phyloP scores from a whole-genome alignment of 2,888 invertebrate species.

The Marasmarcha lunaedactyla region DNA sequence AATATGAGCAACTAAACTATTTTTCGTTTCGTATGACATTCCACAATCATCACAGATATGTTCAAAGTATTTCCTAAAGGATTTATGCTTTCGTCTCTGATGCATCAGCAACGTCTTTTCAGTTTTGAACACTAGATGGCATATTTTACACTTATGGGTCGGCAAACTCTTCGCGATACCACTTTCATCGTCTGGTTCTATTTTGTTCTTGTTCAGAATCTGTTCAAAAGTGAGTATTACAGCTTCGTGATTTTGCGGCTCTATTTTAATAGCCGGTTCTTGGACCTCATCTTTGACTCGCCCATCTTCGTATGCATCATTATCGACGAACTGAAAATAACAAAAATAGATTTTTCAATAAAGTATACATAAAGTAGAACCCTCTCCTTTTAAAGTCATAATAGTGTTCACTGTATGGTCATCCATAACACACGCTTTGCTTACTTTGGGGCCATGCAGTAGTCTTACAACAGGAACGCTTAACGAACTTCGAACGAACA shows the following conservation, averaged over 20 bases:
- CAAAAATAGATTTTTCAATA: too few species aligned
- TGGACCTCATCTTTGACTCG: conserved; percentile 33
- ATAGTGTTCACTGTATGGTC: too few species aligned
- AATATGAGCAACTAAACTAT: conserved; percentile 49
- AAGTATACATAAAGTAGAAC: too few species aligned
- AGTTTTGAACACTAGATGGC: conserved; percentile 51
- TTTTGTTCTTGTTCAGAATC: conserved; percentile 31
- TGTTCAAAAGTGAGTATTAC: conserved; percentile 47
- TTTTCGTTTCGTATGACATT: conserved; percentile 52
- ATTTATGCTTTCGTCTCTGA: conserved; percentile 47
- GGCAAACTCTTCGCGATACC: neutral
- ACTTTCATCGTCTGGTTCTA: neutral
- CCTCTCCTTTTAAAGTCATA: too few species aligned
- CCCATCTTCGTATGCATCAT: conserved; percentile 13
- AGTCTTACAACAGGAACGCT: too few species aligned
- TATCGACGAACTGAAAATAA: conserved; percentile 40
- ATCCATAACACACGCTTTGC: too few species aligned
- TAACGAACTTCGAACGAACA: too few species aligned
- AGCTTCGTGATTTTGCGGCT: conserved; percentile 38
- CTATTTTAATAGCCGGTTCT: conserved; percentile 39
- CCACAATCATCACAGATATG: conserved; percentile 50
- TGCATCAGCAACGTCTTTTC: conserved; percentile 44
- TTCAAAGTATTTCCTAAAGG: conserved; percentile 35
- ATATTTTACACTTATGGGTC: conserved; percentile 42
- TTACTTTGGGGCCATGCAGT: too few species aligned